Base-by-base conservation (phyloP, 2,888 invertebrate genomes). In the Eurytoma adleriae region DNA sequence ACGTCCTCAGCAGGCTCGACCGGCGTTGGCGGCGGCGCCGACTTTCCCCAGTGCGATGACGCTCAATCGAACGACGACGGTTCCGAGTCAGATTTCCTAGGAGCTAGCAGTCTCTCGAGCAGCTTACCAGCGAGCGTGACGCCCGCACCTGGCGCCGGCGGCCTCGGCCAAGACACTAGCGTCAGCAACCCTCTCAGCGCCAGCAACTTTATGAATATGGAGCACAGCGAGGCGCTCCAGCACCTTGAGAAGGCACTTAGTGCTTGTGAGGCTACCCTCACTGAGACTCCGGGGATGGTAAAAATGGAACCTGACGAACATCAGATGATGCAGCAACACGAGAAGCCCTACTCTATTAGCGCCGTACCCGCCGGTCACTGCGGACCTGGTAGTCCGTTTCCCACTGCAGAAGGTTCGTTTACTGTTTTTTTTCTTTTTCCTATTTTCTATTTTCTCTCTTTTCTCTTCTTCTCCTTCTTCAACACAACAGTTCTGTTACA, bases 251-350 rank as follows among this genome's bases (percentile, higher is more conserved):
- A 89, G 76, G 90, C 90, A 5, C 85, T 90, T 14, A 90, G 88
- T 69, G 88, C 89, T 16, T 90, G 90, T 83, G 90, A 91, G 80
- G 90, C 90, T 0, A 90, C 90, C 48, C 84, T 91, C 30, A 90
- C 90, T 18, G 90, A 91, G 80, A 88, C 90, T 48, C 87, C 84
- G 59, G 90, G 90, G n/a, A 86, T 89, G 87, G 90, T 91, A 3
- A 90, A 90, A 81, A 89, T 91, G 88, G 90, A 91, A 75, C 90
- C 90, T 0, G 90, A 91, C 75, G 90, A 91, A 66, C 89, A 89
- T 50, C 90, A 90, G 75, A 82, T 88, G 77, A 86, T 87, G n/a
- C 89, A 88, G 14, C 88, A 88, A 12, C 89, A 89, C 1, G 83
- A 85, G 14, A 91, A 90, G 79, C 90, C 90, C 2, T 91, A 89